Conservation (phyloP, 1,140 invertebrate species). For the Parapsyche elsis region DNA sequence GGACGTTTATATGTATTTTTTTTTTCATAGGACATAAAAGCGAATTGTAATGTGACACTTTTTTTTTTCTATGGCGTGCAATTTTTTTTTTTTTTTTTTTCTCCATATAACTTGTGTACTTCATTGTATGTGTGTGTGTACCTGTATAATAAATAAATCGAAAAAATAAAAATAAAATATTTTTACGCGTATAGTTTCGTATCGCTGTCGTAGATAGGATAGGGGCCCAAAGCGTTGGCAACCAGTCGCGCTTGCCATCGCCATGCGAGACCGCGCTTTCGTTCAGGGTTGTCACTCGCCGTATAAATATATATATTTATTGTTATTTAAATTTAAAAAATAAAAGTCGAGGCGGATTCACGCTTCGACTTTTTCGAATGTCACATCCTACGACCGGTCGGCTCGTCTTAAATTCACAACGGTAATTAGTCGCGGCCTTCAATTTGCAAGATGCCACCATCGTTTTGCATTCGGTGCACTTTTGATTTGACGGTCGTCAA, state of each 20-base stretch:
- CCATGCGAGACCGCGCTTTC: constrained; percentile 40
- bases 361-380: too few relatives aligned
- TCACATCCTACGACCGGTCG: too few relatives aligned
- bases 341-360: too few relatives aligned
- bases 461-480: too few relatives aligned
- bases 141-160: not conserved
- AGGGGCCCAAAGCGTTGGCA: constrained; percentile 46
- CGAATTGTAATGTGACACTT: not conserved
- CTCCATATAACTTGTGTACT: not conserved
- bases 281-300: constrained; percentile 15
- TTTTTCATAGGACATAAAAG: not conserved
- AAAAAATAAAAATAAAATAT: not conserved
- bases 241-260: constrained; percentile 46
- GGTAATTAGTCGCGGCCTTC: too few relatives aligned
- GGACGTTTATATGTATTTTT: not conserved
- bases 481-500: too few relatives aligned
- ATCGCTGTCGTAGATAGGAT: constrained; percentile 39
- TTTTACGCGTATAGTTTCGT: not conserved
- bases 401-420: too few relatives aligned
- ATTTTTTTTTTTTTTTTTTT: too few relatives aligned
- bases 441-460: too few relatives aligned
- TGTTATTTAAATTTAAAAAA: too few relatives aligned
- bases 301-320: too few relatives aligned
- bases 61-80: not conserved
- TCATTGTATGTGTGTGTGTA: not conserved